Evolutionary conservation across 2,113 vertebrate species (phyloP), one percentile per base, ranked within the genome.

Genomic region (Eleginops maclovinus): DNA sequence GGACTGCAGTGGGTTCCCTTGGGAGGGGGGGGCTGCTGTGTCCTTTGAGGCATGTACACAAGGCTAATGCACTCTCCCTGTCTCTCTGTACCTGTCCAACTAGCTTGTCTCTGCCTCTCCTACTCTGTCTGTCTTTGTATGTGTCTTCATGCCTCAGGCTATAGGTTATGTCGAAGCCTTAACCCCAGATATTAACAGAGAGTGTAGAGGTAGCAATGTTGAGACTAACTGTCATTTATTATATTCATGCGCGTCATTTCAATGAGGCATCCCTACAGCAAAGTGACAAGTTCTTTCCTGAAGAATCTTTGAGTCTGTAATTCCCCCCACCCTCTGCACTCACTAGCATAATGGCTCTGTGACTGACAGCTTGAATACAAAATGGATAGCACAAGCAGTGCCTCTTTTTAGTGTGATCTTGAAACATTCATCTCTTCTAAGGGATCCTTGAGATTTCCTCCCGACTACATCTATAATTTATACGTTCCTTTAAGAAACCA

Each of bases 31-130:
- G 41, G 9, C 14, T 17, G 74, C 26, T 12, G 66, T 60, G 63
- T 83, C 77, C 86, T 89, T 66, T 76, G 83, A 90, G 88, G 86
- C 82, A 6, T 86, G 60, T 71, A 63, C 77, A 77, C 77, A 77
- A 72, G 81, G 56, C 81, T 88, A 82, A 87, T 87, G 73, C 78
- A 86, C 79, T 84, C 72, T 81, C 73, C 51, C 78, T 66, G 72
- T 86, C 75, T 84, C 66, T 75, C 53, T 81, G 78, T 68, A 79
- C 77, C 73, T 85, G 77, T 88, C 75, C 70, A 53, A 54, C 55
- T 77, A 24, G 40, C 73, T 36, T 78, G 62, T 80, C 50, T 79
- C 53, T 58, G 14, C 41, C 62, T 60, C 66, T 22, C 40, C 59
- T 8, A 44, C 69, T 55, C 28, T 61, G 69, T 56, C 64, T 64